Evolutionary conservation across 2,888 invertebrate species (phyloP), one percentile per base, ranked within the genome.

Genomic region (Cheilosia urbana): DNA sequence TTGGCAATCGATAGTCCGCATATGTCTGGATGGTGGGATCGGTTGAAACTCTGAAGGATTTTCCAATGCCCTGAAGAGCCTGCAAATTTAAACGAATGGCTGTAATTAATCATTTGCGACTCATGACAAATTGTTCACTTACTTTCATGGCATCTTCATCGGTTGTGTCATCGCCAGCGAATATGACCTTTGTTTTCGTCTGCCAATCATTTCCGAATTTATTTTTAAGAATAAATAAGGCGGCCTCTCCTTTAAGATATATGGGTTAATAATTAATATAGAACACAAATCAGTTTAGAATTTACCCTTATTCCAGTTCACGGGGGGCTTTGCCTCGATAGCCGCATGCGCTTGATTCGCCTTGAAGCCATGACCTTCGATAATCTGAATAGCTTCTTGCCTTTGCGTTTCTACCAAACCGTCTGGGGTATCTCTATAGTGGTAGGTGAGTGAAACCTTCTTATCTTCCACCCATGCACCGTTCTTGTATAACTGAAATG

Each of bases 141-240:
- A 97, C 97, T 94, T 94, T 93, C 96, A 97, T 97, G 45, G 97
- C 97, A 91, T 97, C 97, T 93, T 97, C 97, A 90, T 97, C 97
- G 0, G 97, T 97, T 75, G 94, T 95, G 91, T 97, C 97, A 91
- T 97, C 97, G 82, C 97, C 97, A 40, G 95, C 97, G 89, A 97
- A 97, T 84, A 97, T 96, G 87, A 97, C 95, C 87, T 95, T 93
- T 66, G 95, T 94, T 57, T 95, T 91, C 88, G 95, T 94, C 73
- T 94, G 93, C 96, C 96, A 96, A 89, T 96, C 94, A 0, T 94
- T 93, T 0, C 96, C 96, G 88, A 96, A 96, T 15, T 95, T 94
- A 0, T 95, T 95, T 63, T 95, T 93, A 19, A 96, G 91, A 87
- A 96, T 96, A 88, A 96, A 95, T 88, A 95, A 94, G 0, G 95